phyloP scores from a whole-genome alignment of 2,888 invertebrate species.

The Stomorhina lunata region DNA sequence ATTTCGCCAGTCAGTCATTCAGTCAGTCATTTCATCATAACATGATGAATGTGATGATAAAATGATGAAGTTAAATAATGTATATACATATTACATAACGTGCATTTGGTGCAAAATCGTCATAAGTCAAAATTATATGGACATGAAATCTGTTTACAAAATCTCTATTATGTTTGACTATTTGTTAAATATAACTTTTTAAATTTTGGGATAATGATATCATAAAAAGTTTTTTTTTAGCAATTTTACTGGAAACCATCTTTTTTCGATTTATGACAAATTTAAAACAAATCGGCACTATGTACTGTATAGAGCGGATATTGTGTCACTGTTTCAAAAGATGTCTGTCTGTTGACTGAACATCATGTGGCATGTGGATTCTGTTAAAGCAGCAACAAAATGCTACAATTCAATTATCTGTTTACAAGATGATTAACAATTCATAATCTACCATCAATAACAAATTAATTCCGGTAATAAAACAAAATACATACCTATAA shows the following conservation, averaged over 20 bases:
- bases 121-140: too few relatives aligned
- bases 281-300: too few relatives aligned
- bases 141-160: too few relatives aligned
- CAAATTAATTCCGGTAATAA: constrained; percentile 63
- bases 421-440: constrained; percentile 60
- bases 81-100: too few relatives aligned
- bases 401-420: constrained; percentile 60
- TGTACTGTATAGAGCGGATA: not conserved
- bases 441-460: constrained; percentile 62
- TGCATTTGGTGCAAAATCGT: too few relatives aligned
- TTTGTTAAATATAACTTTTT: too few relatives aligned
- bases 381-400: not conserved
- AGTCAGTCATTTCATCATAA: constrained; percentile 48
- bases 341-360: constrained; percentile 1
- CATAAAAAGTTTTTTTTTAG: too few relatives aligned
- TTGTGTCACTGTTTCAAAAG: constrained; percentile 28
- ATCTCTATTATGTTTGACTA: too few relatives aligned
- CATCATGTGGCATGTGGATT: not conserved
- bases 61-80: too few relatives aligned
- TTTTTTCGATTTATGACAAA: too few relatives aligned
- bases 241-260: too few relatives aligned
- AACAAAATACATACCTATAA: not conserved
- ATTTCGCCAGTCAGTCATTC: constrained; percentile 45
- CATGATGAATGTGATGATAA: constrained; percentile 40
- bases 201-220: too few relatives aligned